Base-by-base conservation (phyloP, 2,888 invertebrate species). In the Cacoxenus indagator region DNA sequence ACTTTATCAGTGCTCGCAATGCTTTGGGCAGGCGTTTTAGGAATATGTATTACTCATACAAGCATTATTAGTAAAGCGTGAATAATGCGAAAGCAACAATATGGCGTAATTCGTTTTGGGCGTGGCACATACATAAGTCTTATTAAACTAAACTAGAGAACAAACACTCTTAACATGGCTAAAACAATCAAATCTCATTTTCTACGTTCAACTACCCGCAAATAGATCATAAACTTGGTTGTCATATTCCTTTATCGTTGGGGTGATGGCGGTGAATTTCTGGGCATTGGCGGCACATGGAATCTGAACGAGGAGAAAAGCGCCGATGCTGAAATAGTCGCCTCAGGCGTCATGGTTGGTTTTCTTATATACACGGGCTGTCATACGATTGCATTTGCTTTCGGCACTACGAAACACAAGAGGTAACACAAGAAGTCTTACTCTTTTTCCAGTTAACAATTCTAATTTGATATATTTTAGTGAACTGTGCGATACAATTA, bases 201-300 rank as follows among this genome's bases (percentile, higher is more conserved):
- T 65, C 46, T 67, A 67, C 59, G 70, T 73, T 89, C 90, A 37
- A 37, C 0, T 11, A 37, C 14, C n/a, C n/a, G n/a, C 37, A 22
- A 19, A 43, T 89, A 96, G 96, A 90, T 95, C n/a, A 84, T 96
- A 65, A 96, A 95, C 88, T 89, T 96, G 74, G 92, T 96, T 14
- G 91, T 95, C 77, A 84, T 96, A 64, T 92, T 95, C 68, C 89
- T 96, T 8, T 96, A 96, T 88, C 92, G 96, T 71, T 93, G 93
- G 27, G 96, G 96, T 11, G 93, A 93, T 89, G 92, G 92, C 75
- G 96, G 96, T 2, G 92, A 92, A 84, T 96, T 96, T 86, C 90
- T 96, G 71, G 96, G 96, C 43, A 94, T 96, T 65, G 95, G 96
- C 57, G 96, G 95, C 67, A 95, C 95, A 19, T 96, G 96, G 95